Evolutionary conservation across 2,797 vertebrate genomes (phyloP).

Genomic region (Simalia tracyae): DNA sequence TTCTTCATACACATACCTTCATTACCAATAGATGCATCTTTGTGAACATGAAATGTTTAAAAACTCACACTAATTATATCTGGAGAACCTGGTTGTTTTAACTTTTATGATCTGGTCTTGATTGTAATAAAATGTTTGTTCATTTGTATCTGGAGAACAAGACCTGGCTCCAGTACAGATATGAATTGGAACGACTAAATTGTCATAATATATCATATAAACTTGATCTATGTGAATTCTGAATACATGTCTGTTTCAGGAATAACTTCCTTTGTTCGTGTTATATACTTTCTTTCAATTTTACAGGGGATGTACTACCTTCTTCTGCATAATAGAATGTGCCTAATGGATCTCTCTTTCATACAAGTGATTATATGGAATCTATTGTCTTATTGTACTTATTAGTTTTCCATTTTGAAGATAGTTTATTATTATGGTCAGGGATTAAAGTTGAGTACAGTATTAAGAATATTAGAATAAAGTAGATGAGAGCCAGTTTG

Average conservation of each 20-base stretch:
- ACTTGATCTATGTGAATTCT: constrained; percentile 47
- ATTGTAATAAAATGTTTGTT: not conserved
- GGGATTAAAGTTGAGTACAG: not conserved
- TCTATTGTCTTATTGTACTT: not conserved
- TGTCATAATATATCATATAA: constrained; percentile 54
- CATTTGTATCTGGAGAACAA: constrained; percentile 34
- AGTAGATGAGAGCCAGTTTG: not conserved
- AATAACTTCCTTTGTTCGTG: constrained; percentile 70
- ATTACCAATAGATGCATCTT: constrained; percentile 24
- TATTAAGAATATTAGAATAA: not conserved
- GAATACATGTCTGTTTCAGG: constrained; percentile 43
- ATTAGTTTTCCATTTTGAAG: not conserved
- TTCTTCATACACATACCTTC: constrained; percentile 5
- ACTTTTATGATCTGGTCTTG: not conserved
- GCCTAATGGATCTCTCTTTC: not conserved
- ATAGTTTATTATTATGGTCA: not conserved
- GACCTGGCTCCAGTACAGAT: constrained; percentile 40
- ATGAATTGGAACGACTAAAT: constrained; percentile 22
- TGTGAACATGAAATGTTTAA: constrained; percentile 50
- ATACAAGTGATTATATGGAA: not conserved
- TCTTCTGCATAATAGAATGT: not conserved
- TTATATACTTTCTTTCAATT: constrained; percentile 32
- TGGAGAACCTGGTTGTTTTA: not conserved
- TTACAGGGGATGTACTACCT: constrained; percentile 45
- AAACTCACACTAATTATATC: constrained; percentile 56